A percentile compares a stretch with the other conserved stretches of the same genome.
phyloP scores from a whole-genome alignment of 2,113 vertebrate genomes.

The Silurus glanis region DNA sequence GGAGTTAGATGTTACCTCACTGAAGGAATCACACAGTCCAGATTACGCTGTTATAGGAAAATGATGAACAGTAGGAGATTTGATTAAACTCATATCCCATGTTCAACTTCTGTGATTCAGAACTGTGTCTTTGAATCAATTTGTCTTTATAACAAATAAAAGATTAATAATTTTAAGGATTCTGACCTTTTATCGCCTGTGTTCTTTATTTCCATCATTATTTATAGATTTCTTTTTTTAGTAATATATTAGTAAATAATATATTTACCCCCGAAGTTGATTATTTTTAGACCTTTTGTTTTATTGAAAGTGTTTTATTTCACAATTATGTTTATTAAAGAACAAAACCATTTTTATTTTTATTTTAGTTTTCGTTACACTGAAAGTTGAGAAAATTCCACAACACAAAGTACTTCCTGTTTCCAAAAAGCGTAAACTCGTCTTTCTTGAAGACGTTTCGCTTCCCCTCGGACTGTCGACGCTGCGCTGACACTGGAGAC shows the following conservation, averaged over 20 bases:
- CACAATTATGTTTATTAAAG: neutral
- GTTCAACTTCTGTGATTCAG: too few relatives aligned
- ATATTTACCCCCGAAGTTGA: neutral
- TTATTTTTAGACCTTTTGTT: neutral
- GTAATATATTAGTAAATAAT: too few relatives aligned
- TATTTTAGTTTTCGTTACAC: neutral
- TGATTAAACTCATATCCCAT: neutral
- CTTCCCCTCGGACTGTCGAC: neutral
- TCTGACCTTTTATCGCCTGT: too few relatives aligned
- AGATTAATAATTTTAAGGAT: too few relatives aligned
- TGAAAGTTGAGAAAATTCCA: neutral
- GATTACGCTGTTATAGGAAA: neutral
- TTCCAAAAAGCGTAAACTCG: neutral
- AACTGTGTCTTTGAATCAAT: too few relatives aligned
- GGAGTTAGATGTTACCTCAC: neutral
- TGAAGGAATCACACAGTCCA: neutral
- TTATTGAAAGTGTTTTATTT: neutral
- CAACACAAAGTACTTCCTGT: neutral
- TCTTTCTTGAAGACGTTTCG: too few relatives aligned
- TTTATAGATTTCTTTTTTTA: too few relatives aligned
- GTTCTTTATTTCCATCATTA: too few relatives aligned
- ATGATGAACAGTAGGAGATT: neutral
- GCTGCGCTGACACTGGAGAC: neutral
- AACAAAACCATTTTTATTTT: neutral
- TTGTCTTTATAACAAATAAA: too few relatives aligned